Base-by-base conservation (phyloP, 2,888 invertebrate genomes). In the Ophion ellenae region DNA sequence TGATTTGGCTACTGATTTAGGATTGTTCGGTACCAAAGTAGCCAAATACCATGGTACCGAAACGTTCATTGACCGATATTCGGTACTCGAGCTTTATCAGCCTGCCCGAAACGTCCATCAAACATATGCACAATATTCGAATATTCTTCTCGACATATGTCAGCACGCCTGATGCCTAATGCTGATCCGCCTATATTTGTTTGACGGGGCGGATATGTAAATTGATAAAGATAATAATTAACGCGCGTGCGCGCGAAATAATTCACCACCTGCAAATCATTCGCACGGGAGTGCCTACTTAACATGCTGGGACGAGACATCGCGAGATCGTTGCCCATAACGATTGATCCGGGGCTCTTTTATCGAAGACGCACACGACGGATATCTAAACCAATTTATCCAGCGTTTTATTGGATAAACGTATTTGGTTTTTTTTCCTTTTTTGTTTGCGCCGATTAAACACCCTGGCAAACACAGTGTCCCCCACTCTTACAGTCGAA, bases 141-240 rank as follows among this genome's bases (percentile, higher is more conserved):
- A 14, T 20, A 7, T 20, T 64, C 20, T n/a, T 69, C 14, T 47
- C 24, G 40, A 69, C 69, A 45, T 40, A 40, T 45, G 67, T 17
- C 17, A 20, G 3, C 11, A 45, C 9, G 20, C 5, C 69, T 69
- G 69, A 9, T 20, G 11, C 3, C 4, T 14, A 69, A 20, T 45
- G 45, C 11, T 45, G 20, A 40, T 40, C 40, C 40, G 69, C 24
- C 40, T 17, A 45, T 45, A 69, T 69, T 69, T 14, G 69, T 45
- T 69, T 20, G 1, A 14, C 20, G 69, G 69, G 69, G 69, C 45
- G 45, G 36, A 45, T 24, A 69, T 69, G 24, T 69, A 14, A 45
- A 20, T 47, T 9, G 40, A 69, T 24, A 32, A 32, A 32, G 32
- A 32, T 32, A 32, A 32, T 40, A 45, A 45, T 69, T 69, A 20